Evolutionary conservation across 1,140 invertebrate genomes (phyloP).

Genomic region (Hycleus phaleratus): DNA sequence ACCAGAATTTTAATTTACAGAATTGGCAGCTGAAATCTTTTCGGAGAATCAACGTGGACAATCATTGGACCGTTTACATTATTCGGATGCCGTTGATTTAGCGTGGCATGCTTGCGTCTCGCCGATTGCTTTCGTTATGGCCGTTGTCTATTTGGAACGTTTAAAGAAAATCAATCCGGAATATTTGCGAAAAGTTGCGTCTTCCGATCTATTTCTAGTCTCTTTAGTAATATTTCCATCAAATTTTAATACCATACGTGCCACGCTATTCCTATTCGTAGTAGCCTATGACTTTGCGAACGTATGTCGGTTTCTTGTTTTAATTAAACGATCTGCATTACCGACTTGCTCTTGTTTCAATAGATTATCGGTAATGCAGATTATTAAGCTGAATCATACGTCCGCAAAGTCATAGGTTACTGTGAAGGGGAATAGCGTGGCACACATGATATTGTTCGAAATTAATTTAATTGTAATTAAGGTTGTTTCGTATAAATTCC

Average conservation of each 20-base stretch:
- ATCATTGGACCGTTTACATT: constrained; percentile 70
- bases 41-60: constrained; percentile 59
- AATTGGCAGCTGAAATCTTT: constrained; percentile 76
- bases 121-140: constrained; percentile 73
- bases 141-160: constrained; percentile 80
- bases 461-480: constrained; percentile 39
- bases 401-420: too few relatives aligned
- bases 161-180: constrained; percentile 71
- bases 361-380: too few relatives aligned
- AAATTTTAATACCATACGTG: background rate
- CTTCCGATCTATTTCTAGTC: constrained; percentile 85
- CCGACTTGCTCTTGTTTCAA: too few relatives aligned
- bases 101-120: constrained; percentile 76
- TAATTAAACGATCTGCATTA: too few relatives aligned
- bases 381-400: too few relatives aligned
- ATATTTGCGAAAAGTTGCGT: constrained; percentile 71
- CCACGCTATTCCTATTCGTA: too few relatives aligned
- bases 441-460: background rate
- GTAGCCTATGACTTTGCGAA: too few relatives aligned
- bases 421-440: too few relatives aligned
- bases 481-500: constrained; percentile 94
- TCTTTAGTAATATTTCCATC: constrained; percentile 65
- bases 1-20: constrained; percentile 44
- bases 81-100: constrained; percentile 69
- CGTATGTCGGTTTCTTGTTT: too few relatives aligned